These are phyloP conservation scores for Drosophila melanosoma DNA, from an alignment of 2,888 invertebrate species.

Conservation along the genomic window DNA sequence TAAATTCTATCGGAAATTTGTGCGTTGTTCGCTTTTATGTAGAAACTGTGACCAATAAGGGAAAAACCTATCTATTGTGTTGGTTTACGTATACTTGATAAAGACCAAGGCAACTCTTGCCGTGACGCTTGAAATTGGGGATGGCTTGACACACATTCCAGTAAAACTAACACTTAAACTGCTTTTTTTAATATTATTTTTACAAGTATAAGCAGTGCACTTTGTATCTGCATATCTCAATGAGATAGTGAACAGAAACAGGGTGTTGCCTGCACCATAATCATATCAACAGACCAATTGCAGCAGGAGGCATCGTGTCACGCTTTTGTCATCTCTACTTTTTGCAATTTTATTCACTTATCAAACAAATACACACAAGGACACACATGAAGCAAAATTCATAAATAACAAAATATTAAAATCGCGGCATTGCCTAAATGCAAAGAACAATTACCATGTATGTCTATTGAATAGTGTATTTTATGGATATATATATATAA, in stretches of 20 bases:
- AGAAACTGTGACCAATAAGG: slow-evolving; percentile 32
- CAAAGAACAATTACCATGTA: slow-evolving; percentile 7
- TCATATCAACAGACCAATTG: neutral
- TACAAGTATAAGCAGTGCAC: no score
- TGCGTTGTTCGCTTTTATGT: slow-evolving; percentile 5
- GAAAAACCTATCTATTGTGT: slow-evolving; percentile 39
- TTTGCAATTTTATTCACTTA: slow-evolving; percentile 30
- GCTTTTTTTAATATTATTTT: no score
- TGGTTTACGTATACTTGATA: slow-evolving; percentile 46
- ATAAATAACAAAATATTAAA: slow-evolving; percentile 40
- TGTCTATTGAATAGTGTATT: slow-evolving; percentile 13
- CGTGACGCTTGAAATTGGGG: slow-evolving; percentile 4
- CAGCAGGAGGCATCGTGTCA: neutral
- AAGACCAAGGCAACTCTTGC: neutral
- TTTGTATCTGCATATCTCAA: no score
- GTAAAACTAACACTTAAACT: neutral
- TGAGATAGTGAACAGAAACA: neutral
- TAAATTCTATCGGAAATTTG: slow-evolving; percentile 14
- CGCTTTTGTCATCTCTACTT: neutral
- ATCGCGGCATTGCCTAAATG: slow-evolving; percentile 52
- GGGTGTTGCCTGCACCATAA: neutral
- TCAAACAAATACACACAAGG: slow-evolving; percentile 3
- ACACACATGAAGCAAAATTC: slow-evolving; percentile 33
- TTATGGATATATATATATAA: neutral
- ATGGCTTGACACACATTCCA: neutral